Base-by-base conservation (phyloP, 1,140 invertebrate genomes). In the Musca vetustissima region DNA sequence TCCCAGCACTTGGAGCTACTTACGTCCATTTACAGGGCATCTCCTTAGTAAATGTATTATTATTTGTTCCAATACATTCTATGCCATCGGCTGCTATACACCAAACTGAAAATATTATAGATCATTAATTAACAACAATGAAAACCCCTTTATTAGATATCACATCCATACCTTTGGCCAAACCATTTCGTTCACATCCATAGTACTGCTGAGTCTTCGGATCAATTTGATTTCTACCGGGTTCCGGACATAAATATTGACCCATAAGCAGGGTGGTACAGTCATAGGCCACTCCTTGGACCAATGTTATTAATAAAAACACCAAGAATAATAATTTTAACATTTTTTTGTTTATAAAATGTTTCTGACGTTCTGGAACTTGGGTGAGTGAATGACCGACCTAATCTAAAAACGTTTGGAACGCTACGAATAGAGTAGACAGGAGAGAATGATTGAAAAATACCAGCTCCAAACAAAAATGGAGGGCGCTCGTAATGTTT, bases 1-100 rank as follows among this genome's bases (percentile, higher is more conserved):
- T n/a, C n/a, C 28, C 8, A 28, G n/a, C 28, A 0, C 8, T 11
- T 55, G 22, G 4, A 8, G 17, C 24, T 19, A 90, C 93, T 90
- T 88, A 95, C 92, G 94, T 97, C 91, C 93, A 97, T 86, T 93
- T 92, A 83, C 96, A 98, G 55, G 92, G 89, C 74, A 95, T 87
- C 76, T 93, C 89, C 78, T 87, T 91, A 69, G 88, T 89, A 83
- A 97, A 98, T 25, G 89, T 90, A 66, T 89, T 88, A 83, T 92
- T 93, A 50, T 89, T 88, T 1, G 90, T 89, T 83, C 92, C 92
- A 72, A 85, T 86, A 81, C 96, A 98, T 64, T 88, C 88, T 55
- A 98, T 88, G 24, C 91, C 91, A 72, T 92, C 89, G 11, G 91
- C 91, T 67, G 93, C 91, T 80, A 90, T 85, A 83, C 96, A 98